Conservation (phyloP, 2,888 invertebrate genomes). For the Cancer borealis region DNA sequence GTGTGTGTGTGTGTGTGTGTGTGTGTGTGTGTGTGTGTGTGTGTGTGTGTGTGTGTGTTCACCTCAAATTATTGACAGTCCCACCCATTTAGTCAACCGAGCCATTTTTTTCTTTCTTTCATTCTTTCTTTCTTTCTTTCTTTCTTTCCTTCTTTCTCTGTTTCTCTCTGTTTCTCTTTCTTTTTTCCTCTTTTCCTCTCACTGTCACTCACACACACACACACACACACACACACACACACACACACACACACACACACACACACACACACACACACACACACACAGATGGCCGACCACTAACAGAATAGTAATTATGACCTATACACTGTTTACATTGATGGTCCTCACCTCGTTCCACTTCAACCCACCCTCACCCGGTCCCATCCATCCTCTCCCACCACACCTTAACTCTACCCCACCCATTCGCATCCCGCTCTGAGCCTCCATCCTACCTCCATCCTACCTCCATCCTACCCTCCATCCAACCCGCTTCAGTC, state of each 20-base stretch:
- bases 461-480: neutral
- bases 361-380: neutral
- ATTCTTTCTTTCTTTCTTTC: no score
- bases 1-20: neutral
- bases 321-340: neutral
- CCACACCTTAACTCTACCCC: neutral
- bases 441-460: neutral
- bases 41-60: neutral
- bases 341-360: neutral
- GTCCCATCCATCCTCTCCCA: neutral
- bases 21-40: neutral
- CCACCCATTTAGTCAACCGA: neutral
- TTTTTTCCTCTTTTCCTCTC: neutral
- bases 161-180: neutral
- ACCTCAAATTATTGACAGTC: neutral
- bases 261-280: no score
- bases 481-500: neutral
- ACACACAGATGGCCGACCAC: neutral
- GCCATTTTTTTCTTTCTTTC: no score
- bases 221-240: constrained; percentile 45
- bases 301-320: neutral
- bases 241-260: constrained; percentile 28
- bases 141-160: no score
- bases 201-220: neutral
- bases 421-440: neutral